phyloP scores from a whole-genome alignment of 53 echinoderm and acorn worm genomes.

The Astropecten irregularis region DNA sequence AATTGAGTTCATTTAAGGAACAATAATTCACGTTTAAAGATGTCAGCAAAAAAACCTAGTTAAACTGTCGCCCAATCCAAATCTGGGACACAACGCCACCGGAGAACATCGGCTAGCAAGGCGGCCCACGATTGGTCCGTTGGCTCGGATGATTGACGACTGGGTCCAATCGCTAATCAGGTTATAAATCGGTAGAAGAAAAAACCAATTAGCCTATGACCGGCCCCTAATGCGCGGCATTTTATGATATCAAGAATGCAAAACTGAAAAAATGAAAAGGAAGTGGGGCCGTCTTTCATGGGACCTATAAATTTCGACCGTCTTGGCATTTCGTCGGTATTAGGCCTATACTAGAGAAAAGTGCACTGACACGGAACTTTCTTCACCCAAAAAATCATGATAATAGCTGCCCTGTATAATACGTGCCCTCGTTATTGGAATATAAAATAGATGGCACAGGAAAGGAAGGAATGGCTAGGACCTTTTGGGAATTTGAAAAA shows the following conservation, averaged over 20 bases:
- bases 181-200: conserved; percentile 42
- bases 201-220: conserved; percentile 52
- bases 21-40: too few relatives aligned
- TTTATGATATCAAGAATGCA: too few relatives aligned
- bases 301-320: conserved; percentile 31
- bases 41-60: too few relatives aligned
- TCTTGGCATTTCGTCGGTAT: neutral
- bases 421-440: neutral
- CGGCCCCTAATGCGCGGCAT: conserved; percentile 12
- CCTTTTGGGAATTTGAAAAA: conserved; percentile 10
- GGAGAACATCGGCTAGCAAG: too few relatives aligned
- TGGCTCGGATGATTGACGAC: conserved; percentile 33
- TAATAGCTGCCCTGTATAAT: neutral
- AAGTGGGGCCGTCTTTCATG: neutral
- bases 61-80: too few relatives aligned
- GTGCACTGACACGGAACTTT: conserved; percentile 17
- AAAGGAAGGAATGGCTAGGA: conserved; percentile 3
- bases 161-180: conserved; percentile 37
- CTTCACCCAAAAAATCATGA: neutral
- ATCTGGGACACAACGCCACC: too few relatives aligned
- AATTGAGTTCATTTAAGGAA: too few relatives aligned
- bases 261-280: too few relatives aligned
- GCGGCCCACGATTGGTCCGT: too few relatives aligned
- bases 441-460: neutral
- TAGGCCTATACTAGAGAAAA: neutral